These are phyloP conservation scores for Saxidomus purpurata DNA, from an alignment of 1,140 invertebrate species.

Conservation along the genomic window DNA sequence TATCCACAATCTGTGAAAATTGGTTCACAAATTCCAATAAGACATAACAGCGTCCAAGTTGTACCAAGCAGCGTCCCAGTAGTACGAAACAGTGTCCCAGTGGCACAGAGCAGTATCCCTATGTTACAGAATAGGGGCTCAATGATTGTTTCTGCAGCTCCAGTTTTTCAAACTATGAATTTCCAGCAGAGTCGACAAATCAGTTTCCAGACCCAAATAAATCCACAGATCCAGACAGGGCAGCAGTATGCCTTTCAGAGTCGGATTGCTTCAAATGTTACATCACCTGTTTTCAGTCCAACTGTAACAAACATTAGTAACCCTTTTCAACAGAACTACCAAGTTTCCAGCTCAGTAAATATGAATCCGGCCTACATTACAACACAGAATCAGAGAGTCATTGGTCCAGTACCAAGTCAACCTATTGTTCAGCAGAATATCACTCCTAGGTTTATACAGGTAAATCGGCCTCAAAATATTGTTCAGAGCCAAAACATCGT, in stretches of 20 bases:
- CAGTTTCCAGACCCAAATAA: not conserved
- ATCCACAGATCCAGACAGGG: not conserved
- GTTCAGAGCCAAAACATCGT: not conserved
- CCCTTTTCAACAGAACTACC: not conserved
- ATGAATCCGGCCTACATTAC: not conserved
- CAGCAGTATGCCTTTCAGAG: not conserved
- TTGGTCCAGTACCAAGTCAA: not conserved
- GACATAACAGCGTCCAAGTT: not conserved
- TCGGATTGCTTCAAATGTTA: not conserved
- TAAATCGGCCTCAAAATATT: not conserved
- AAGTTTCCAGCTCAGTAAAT: not conserved
- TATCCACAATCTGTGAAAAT: conserved; percentile 22
- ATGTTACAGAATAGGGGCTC: not conserved
- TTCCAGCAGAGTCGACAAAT: not conserved
- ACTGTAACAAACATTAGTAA: not conserved
- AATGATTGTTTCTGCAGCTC: conserved; percentile 1
- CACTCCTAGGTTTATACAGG: not conserved
- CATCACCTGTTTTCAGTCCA: not conserved
- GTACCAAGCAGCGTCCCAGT: not conserved
- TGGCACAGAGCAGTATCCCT: not conserved
- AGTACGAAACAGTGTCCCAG: not conserved
- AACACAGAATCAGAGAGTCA: not conserved
- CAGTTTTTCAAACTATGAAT: conserved; percentile 1
- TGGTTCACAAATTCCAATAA: not conserved
- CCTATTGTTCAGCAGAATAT: not conserved